Evolutionary conservation across 2,797 vertebrate genomes (phyloP), one percentile per base, ranked within the genome.

Genomic region (Melanotaenia trifasciata): DNA sequence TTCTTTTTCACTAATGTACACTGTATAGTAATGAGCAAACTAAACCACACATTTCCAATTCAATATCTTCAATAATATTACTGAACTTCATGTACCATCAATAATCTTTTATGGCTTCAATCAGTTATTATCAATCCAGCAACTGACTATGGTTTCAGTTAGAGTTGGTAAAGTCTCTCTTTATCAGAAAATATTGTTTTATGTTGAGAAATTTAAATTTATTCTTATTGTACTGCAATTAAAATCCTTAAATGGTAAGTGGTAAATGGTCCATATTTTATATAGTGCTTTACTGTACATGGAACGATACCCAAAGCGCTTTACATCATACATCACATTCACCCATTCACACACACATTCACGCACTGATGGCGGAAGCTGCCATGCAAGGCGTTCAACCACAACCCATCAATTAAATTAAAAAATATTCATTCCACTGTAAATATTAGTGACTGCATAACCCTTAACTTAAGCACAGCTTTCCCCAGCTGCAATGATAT

Each of bases 401-500:
- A 28, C 28, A 28, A 28, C 28, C 28, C 28, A 28, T 28, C 28
- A 28, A 28, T 28, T 28, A 28, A 28, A 28, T 28, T 3, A 28
- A 28, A 28, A 28, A 28, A 28, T 28, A 33, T 24, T 33, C 14
- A 4, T 47, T n/a, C 13, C 26, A 73, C 0, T 53, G 50, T 53
- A 24, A 53, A 22, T 24, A 24, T 26, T 0, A 20, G n/a, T 18
- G n/a, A 2, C 50, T 3, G 36, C 16, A 8, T 26, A 67, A 64
- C 54, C 16, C 24, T 56, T 20, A 47, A 64, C 67, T 58, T 3
- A 3, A 67, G n/a, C 54, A 77, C 22, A 28, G 53, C 38, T 54
- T 63, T 59, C 70, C 57, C 67, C 18, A 50, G 35, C 72, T 40
- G 28, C 24, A 4, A 56, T 67, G 65, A 70, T 30, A 75, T 75